phyloP scores from a whole-genome alignment of 2,113 vertebrate genomes.

The zebrafish (Danio rerio) region DNA sequence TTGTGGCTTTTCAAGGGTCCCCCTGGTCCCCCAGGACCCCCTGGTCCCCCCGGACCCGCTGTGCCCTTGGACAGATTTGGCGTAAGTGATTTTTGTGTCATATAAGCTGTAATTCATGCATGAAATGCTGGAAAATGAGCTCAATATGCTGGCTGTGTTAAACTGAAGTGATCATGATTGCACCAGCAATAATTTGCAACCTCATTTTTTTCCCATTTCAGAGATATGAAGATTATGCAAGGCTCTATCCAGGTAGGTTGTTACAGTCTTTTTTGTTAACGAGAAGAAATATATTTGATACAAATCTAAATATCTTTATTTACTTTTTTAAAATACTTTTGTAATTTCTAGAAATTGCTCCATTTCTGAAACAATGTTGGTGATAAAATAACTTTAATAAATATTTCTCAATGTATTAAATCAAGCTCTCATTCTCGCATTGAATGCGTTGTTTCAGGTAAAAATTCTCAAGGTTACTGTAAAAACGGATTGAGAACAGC shows the following conservation, averaged over 20 bases:
- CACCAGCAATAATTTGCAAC: background rate
- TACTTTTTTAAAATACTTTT: background rate
- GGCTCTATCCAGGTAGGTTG: conserved; percentile 71
- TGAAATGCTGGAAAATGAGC: conserved; percentile 21
- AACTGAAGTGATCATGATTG: conserved; percentile 27
- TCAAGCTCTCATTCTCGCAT: background rate
- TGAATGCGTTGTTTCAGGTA: background rate
- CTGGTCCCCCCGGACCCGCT: conserved; percentile 76
- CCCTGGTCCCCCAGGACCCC: conserved; percentile 77
- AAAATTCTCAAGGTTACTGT: background rate
- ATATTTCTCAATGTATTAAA: background rate
- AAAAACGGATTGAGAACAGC: background rate
- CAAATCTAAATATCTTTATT: too few species aligned
- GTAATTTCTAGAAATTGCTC: background rate
- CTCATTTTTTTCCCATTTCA: conserved; percentile 46
- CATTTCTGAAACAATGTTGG: too few species aligned
- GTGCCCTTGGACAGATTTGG: conserved; percentile 45
- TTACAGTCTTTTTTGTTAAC: background rate
- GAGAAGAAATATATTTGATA: background rate
- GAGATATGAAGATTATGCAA: conserved; percentile 71
- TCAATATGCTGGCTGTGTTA: conserved; percentile 6
- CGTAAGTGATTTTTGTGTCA: conserved; percentile 63
- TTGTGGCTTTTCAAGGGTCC: conserved; percentile 70
- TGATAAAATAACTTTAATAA: too few species aligned
- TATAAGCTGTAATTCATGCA: conserved; percentile 36